Evolutionary conservation across 23 tunicate genomes (phyloP).

Genomic region (Trididemnum miniatum): DNA sequence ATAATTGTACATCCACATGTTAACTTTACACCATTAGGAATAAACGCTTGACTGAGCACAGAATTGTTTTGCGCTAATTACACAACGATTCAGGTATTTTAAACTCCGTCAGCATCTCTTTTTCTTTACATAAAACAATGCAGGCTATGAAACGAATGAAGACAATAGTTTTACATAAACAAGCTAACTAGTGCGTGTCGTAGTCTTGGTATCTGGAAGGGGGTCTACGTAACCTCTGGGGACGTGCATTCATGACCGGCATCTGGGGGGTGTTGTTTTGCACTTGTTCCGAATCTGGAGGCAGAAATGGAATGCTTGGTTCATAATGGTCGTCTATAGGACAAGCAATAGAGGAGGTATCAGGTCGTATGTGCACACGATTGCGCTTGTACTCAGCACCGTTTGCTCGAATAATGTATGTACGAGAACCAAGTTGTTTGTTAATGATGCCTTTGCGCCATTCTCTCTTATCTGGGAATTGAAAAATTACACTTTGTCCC

Average conservation of each 20-base stretch:
- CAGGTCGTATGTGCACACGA: conserved; percentile 3
- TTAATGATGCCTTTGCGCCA: conserved; percentile 6
- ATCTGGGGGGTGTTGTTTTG: no score
- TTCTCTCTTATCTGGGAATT: conserved; percentile 7
- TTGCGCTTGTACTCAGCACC: conserved; percentile 8
- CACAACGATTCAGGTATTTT: neutral
- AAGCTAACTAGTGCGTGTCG: no score
- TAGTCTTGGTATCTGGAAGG: neutral
- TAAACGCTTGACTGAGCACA: neutral
- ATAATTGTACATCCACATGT: neutral
- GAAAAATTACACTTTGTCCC: neutral
- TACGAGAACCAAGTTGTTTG: neutral
- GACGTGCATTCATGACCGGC: neutral
- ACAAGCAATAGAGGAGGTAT: no score
- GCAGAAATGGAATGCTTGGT: no score
- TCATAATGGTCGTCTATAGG: no score
- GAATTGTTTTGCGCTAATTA: neutral
- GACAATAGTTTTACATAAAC: no score
- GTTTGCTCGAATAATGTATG: conserved; percentile 15
- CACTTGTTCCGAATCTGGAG: no score
- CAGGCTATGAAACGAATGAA: no score
- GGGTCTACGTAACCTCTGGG: neutral
- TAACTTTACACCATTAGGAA: neutral
- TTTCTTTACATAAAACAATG: no score
- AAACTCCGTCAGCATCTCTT: no score